phyloP scores from a whole-genome alignment of 2,113 vertebrate species.

The Zingel zingel region DNA sequence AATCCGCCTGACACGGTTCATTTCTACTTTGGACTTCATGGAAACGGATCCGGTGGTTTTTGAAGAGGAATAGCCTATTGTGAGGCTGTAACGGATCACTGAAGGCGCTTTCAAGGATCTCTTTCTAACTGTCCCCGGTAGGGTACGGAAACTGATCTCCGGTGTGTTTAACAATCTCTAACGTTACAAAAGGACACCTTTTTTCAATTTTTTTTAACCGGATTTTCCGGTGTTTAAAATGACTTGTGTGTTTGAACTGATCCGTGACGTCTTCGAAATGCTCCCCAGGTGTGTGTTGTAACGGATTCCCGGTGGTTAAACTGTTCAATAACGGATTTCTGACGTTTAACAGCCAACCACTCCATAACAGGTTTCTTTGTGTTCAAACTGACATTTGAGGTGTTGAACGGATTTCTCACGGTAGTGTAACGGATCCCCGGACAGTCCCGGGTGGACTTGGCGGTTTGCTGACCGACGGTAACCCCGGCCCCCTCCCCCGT shows the following conservation, averaged over 20 bases:
- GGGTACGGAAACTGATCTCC: conserved; percentile 10
- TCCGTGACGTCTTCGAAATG: background rate
- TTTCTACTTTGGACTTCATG: conserved; percentile 14
- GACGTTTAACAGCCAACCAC: background rate
- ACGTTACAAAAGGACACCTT: too few relatives aligned
- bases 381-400: background rate
- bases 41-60: conserved; percentile 3
- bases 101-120: background rate
- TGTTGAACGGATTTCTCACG: conserved; percentile 11
- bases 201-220: background rate
- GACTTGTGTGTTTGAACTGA: background rate
- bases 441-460: conserved; percentile 33
- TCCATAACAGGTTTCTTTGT: background rate
- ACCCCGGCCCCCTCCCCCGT: background rate
- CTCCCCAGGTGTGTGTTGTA: background rate
- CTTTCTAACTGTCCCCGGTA: background rate
- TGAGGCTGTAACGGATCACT: conserved; percentile 15
- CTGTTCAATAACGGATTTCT: conserved; percentile 22
- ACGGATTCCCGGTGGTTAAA: background rate
- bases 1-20: conserved; percentile 20
- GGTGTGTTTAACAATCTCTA: background rate
- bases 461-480: conserved; percentile 20
- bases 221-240: background rate
- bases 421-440: conserved; percentile 15
- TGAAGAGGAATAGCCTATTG: conserved; percentile 12